phyloP scores from a whole-genome alignment of 2,113 vertebrate genomes.

The Neotragus moschatus region DNA sequence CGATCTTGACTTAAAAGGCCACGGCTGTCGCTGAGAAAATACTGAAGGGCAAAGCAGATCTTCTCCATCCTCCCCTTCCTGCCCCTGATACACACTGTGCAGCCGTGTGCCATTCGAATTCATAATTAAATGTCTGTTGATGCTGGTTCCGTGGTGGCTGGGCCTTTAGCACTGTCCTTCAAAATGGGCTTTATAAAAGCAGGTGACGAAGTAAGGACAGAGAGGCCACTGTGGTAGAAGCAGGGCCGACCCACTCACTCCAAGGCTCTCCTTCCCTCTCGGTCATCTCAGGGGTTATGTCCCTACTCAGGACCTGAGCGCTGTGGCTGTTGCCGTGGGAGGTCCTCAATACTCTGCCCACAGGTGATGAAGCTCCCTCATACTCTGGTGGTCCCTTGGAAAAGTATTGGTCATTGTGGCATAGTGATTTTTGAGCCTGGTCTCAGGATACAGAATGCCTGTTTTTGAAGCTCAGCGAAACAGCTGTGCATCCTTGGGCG shows the following conservation, averaged over 20 bases:
- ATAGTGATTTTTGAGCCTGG: neutral
- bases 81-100: accelerated
- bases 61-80: neutral
- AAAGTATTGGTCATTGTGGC: neutral
- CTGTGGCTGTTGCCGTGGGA: neutral
- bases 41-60: neutral
- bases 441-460: neutral
- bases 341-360: neutral
- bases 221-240: neutral
- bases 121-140: neutral
- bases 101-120: neutral
- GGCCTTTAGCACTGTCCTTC: neutral
- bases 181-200: neutral
- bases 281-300: neutral
- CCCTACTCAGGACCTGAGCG: neutral
- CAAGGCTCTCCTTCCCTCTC: neutral
- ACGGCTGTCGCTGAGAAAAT: neutral
- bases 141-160: neutral
- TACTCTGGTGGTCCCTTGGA: neutral
- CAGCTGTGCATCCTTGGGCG: neutral
- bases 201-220: neutral
- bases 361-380: neutral
- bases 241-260: neutral
- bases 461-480: neutral
- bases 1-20: neutral